Base-by-base conservation (phyloP, 2,113 vertebrate genomes). In the Ovibos moschatus region DNA sequence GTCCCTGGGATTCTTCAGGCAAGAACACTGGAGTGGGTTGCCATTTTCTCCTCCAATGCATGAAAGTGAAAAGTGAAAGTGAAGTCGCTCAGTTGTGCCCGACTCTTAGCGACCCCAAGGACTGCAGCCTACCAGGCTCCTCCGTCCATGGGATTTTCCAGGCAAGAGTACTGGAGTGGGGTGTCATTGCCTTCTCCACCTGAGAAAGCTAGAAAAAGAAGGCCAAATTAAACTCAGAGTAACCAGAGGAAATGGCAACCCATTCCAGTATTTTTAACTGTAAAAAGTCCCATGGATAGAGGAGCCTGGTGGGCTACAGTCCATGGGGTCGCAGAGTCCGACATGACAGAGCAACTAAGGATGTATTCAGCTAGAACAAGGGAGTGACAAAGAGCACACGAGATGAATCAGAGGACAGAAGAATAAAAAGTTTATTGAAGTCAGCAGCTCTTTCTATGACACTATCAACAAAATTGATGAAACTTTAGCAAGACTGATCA, bases 381-480 rank as follows among this genome's bases (percentile, higher is more conserved):
- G 27, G 87, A 89, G 8, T 57, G 62, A 36, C 64, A 47, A 93
- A 60, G 40, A 88, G 16, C 21, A 78, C 2, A 78, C 71, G 36
- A 93, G 93, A 71, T 58, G 45, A 60, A 51, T 28, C n/a, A 71
- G 71, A 81, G 53, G 89, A 45, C 0, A 76, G 53, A 87, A 30
- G 1, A 62, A 33, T 36, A 89, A 87, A 76, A 82, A 45, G 53
- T 27, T 62, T 14, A 91, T 17, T 53, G 57, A 97, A 81, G 94
- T 30, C 25, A 62, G 40, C 3, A 67, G 17, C 15, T 86, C 17
- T 40, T 74, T 64, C 27, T 91, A 91, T 93, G 47, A 74, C 2
- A 93, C 51, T 64, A 51, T 55, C 53, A 93, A 58, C 13, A 87
- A 88, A 94, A 89, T 28, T 64, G 30, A 89, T 81, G 17, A 85